A percentile compares a stretch with the other conserved stretches of the same genome.
phyloP scores from a whole-genome alignment of 2,113 vertebrate species.

The Macquaria australasica region DNA sequence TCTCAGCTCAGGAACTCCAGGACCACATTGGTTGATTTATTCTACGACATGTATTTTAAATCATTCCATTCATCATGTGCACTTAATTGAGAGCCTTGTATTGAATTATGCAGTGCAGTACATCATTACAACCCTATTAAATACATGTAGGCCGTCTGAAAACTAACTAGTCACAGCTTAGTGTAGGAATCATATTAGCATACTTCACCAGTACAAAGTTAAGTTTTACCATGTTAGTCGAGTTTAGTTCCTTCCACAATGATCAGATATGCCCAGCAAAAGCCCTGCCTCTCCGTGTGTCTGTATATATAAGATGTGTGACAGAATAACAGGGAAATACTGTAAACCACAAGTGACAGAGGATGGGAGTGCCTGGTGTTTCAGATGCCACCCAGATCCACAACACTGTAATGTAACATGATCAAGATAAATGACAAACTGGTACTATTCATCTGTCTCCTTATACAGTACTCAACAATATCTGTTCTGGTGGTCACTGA shows the following conservation, averaged over 20 bases:
- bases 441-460: neutral
- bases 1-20: neutral
- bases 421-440: neutral
- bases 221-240: neutral
- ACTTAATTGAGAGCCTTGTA: neutral
- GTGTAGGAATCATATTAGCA: neutral
- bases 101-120: neutral
- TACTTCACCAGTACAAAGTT: neutral
- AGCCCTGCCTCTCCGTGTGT: neutral
- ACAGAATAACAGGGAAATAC: constrained; percentile 6
- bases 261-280: neutral
- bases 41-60: too few relatives aligned
- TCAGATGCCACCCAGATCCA: constrained; percentile 32
- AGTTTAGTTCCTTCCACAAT: constrained; percentile 3
- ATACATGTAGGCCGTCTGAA: neutral
- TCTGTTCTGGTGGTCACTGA: neutral
- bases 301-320: neutral
- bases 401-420: constrained; percentile 36
- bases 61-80: neutral
- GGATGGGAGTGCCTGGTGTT: constrained; percentile 26
- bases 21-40: neutral
- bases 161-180: neutral
- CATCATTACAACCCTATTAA: neutral
- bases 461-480: neutral
- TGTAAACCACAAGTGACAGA: neutral